Conservation (phyloP, 2,888 invertebrate genomes). For the Spatulosminthurus flaviceps region DNA sequence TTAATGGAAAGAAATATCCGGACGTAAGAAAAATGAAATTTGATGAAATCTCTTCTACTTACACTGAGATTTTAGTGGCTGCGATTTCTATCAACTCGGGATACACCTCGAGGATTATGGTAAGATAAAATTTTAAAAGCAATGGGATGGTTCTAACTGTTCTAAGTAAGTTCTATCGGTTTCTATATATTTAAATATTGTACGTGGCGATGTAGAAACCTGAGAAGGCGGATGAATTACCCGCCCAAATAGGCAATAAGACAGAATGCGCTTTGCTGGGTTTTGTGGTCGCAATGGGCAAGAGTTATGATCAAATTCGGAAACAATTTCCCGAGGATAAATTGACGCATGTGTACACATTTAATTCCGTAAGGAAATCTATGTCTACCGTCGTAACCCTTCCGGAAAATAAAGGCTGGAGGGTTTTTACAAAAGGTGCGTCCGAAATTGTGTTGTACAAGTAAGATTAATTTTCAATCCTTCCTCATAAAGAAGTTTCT, state of each 20-base stretch:
- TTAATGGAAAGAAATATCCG: slow-evolving; percentile 68
- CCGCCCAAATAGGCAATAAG: slow-evolving; percentile 98
- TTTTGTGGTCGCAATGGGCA: slow-evolving; percentile 88
- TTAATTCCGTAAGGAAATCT: slow-evolving; percentile 98
- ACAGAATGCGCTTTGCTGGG: slow-evolving; percentile 98
- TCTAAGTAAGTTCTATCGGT: background rate
- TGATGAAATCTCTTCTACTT: slow-evolving; percentile 67
- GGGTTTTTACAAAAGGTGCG: slow-evolving; percentile 96
- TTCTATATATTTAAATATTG: background rate
- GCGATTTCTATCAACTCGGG: slow-evolving; percentile 72
- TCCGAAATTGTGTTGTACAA: slow-evolving; percentile 98
- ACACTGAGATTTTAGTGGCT: slow-evolving; percentile 68
- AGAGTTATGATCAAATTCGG: slow-evolving; percentile 90
- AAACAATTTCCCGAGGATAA: slow-evolving; percentile 91
- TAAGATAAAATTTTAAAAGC: slow-evolving; percentile 55
- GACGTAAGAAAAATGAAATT: no score
- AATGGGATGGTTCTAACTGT: background rate
- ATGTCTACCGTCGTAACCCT: slow-evolving; percentile 96
- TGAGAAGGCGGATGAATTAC: slow-evolving; percentile 72
- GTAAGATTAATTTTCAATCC: slow-evolving; percentile 70
- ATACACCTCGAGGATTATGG: slow-evolving; percentile 71
- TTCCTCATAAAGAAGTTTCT: no score
- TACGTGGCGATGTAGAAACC: slow-evolving; percentile 69
- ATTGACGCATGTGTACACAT: slow-evolving; percentile 95
- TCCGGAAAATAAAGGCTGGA: slow-evolving; percentile 80